These are phyloP conservation scores for Leucoma salicis DNA, from an alignment of 2,888 invertebrate species.

Conservation along the genomic window DNA sequence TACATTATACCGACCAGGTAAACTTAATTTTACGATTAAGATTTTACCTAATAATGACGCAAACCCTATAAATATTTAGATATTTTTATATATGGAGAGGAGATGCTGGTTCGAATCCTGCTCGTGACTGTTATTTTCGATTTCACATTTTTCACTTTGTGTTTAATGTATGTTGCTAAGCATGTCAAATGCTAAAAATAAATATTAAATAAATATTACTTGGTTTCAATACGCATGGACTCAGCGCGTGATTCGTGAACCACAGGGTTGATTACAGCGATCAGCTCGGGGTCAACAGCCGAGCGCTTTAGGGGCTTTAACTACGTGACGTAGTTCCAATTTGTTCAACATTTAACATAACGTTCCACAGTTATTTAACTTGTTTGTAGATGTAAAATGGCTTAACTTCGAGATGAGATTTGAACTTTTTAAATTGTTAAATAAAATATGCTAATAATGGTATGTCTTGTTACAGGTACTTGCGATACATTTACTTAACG, in stretches of 20 bases:
- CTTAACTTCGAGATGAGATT: not conserved
- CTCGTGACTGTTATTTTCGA: too few relatives aligned
- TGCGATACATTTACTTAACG: not conserved
- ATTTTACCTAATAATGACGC: too few relatives aligned
- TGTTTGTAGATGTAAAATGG: not conserved
- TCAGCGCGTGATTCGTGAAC: not conserved
- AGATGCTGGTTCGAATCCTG: too few relatives aligned
- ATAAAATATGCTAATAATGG: not conserved
- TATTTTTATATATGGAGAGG: too few relatives aligned
- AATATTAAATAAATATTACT: not conserved
- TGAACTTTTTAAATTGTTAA: not conserved
- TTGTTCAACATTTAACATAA: not conserved
- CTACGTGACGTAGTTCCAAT: not conserved
- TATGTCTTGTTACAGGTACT: not conserved
- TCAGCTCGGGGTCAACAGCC: slow-evolving; percentile 2
- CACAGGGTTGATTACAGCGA: not conserved
- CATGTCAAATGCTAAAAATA: slow-evolving; percentile 1
- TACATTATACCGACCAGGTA: too few relatives aligned
- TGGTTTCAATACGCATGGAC: not conserved
- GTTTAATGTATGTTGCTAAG: too few relatives aligned
- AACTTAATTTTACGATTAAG: too few relatives aligned
- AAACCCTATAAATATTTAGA: too few relatives aligned
- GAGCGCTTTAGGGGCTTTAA: slow-evolving; percentile 1
- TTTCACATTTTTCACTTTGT: too few relatives aligned
- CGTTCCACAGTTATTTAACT: not conserved